These are phyloP conservation scores for Tympanoctomys barrerae DNA, from an alignment of 2,797 vertebrate species.

Conservation along the genomic window DNA sequence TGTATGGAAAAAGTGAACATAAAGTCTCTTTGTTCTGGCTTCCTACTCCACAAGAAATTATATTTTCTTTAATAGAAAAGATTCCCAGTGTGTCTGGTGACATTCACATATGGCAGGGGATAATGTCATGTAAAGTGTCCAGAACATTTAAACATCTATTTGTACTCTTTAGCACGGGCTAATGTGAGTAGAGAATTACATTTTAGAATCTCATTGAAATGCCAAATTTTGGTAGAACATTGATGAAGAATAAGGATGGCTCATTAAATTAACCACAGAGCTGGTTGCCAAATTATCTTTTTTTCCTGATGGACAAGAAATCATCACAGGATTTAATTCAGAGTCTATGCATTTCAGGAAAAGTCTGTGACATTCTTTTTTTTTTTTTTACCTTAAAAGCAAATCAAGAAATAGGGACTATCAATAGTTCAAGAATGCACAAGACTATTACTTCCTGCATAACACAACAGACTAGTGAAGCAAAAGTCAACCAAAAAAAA, in stretches of 20 bases:
- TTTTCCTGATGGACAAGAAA: background rate
- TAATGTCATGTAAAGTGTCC: background rate
- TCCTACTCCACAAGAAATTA: background rate
- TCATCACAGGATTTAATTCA: background rate
- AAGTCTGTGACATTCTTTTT: background rate
- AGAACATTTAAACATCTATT: background rate
- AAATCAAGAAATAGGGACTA: background rate
- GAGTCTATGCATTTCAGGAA: background rate
- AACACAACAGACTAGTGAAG: constrained; percentile 1
- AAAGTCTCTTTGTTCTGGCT: background rate
- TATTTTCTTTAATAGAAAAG: background rate
- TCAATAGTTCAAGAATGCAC: background rate
- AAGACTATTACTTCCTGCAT: background rate
- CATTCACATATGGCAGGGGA: background rate
- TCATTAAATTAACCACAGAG: background rate
- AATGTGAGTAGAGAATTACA: background rate
- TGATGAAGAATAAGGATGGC: background rate
- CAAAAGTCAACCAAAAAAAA: background rate
- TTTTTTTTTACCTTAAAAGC: background rate
- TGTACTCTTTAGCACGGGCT: background rate
- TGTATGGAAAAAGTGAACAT: background rate
- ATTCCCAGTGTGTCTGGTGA: background rate
- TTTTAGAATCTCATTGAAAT: background rate
- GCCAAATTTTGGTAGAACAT: background rate
- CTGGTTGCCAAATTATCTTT: background rate